phyloP scores from a whole-genome alignment of 2,888 invertebrate species.

The Elysia crispata region DNA sequence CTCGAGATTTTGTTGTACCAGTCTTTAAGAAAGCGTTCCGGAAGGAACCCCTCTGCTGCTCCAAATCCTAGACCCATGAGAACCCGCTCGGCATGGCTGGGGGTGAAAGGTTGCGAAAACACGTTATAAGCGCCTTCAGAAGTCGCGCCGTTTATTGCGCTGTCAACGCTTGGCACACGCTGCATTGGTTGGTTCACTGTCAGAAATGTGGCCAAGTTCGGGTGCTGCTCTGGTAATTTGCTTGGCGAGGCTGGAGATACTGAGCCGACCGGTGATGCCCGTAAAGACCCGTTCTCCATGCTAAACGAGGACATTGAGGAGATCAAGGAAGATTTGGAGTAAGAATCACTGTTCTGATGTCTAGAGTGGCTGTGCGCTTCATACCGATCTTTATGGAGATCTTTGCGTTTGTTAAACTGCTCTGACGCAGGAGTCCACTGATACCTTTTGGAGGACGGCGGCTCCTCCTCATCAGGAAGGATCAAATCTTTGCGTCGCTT shows the following conservation, averaged over 20 bases:
- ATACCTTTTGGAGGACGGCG: not conserved
- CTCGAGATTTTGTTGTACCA: slow-evolving; percentile 67
- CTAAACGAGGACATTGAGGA: slow-evolving; percentile 40
- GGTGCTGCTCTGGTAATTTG: not conserved
- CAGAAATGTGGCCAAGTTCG: slow-evolving; percentile 38
- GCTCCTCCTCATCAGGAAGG: slow-evolving; percentile 65
- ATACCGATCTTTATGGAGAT: not conserved
- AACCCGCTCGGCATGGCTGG: slow-evolving; percentile 60
- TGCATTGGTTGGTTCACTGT: not conserved
- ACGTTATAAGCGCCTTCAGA: slow-evolving; percentile 32
- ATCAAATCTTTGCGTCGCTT: slow-evolving; percentile 59
- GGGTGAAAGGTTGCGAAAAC: slow-evolving; percentile 40
- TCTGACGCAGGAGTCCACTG: too few relatives aligned
- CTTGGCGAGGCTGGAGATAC: not conserved
- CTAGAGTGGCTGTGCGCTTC: not conserved
- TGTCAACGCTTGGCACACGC: slow-evolving; percentile 37
- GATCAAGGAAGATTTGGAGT: slow-evolving; percentile 3
- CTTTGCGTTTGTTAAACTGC: not conserved
- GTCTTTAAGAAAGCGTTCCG: slow-evolving; percentile 70
- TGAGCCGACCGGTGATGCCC: slow-evolving; percentile 5
- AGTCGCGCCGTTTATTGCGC: slow-evolving; percentile 9
- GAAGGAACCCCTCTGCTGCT: slow-evolving; percentile 64
- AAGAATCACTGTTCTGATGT: not conserved
- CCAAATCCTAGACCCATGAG: slow-evolving; percentile 69
- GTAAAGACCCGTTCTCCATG: slow-evolving; percentile 38